A percentile compares a stretch with the other conserved stretches of the same genome.
Evolutionary conservation across 2,113 vertebrate genomes (phyloP).

Genomic region (human): DNA sequence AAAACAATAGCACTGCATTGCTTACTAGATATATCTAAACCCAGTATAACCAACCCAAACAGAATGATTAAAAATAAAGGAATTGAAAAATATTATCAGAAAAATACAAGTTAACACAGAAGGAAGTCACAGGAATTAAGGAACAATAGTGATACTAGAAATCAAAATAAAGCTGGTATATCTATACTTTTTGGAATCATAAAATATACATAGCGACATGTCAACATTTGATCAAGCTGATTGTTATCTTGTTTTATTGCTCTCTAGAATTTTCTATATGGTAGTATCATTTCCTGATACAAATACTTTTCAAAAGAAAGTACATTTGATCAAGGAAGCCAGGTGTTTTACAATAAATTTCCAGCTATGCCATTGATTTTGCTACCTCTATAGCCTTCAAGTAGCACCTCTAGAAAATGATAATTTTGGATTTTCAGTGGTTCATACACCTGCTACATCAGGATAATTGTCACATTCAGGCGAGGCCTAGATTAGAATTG

Average conservation of each 20-base stretch:
- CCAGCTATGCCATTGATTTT: slow-evolving; percentile 18
- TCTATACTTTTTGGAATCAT: background rate
- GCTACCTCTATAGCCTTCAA: background rate
- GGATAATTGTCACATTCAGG: background rate
- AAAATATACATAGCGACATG: background rate
- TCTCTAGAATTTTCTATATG: slow-evolving; percentile 27
- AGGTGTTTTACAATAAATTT: slow-evolving; percentile 25
- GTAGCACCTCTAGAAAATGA: background rate
- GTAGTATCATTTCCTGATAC: slow-evolving; percentile 47
- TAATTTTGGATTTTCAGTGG: background rate
- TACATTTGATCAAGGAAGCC: background rate
- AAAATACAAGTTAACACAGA: slow-evolving; percentile 10
- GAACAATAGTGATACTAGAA: background rate
- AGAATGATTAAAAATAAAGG: background rate
- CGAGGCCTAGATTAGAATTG: background rate
- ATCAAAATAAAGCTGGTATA: slow-evolving; percentile 12
- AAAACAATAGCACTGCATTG: background rate
- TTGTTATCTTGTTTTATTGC: slow-evolving; percentile 18
- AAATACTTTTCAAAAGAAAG: slow-evolving; percentile 31
- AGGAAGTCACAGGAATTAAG: slow-evolving; percentile 11
- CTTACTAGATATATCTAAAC: slow-evolving; percentile 14
- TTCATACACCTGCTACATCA: background rate
- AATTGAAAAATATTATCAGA: background rate
- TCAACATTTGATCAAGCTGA: slow-evolving; percentile 25
- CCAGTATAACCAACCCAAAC: background rate